These are phyloP conservation scores for Myiotriccus ornatus DNA, from an alignment of 2,797 vertebrate genomes.

Conservation along the genomic window DNA sequence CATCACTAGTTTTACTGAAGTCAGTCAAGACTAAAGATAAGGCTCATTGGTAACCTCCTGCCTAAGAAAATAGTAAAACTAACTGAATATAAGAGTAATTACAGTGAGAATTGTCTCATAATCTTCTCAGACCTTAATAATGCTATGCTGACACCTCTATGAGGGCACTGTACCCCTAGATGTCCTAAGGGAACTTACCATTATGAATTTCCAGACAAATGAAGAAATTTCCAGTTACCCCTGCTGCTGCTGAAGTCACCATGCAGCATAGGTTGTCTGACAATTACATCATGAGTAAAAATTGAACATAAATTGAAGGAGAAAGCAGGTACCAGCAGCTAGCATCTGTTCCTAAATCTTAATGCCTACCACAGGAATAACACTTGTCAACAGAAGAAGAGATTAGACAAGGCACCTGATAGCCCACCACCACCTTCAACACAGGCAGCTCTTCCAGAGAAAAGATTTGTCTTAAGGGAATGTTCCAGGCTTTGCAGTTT, in stretches of 20 bases:
- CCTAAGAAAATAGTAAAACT: background rate
- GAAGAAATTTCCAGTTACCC: background rate
- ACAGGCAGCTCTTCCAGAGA: background rate
- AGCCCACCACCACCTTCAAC: background rate
- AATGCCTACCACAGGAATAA: background rate
- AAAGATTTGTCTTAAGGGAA: background rate
- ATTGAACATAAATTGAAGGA: background rate
- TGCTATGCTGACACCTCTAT: background rate
- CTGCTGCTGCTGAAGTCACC: background rate
- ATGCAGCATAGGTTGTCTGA: background rate
- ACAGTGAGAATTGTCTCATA: background rate
- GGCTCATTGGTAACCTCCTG: background rate
- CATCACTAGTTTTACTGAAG: background rate
- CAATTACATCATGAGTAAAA: rapidly evolving
- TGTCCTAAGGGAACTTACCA: background rate
- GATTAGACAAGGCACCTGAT: background rate
- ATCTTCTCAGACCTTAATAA: background rate
- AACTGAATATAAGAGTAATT: background rate
- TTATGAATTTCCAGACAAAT: background rate
- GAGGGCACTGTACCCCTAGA: rapidly evolving
- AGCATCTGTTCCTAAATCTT: background rate
- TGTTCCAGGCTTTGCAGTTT: background rate
- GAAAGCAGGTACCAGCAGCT: background rate
- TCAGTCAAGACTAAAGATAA: background rate
- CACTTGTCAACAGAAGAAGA: background rate